Evolutionary conservation across 1,140 invertebrate species (phyloP), one percentile per base, ranked within the genome.

Genomic region (Plodia interpunctella): DNA sequence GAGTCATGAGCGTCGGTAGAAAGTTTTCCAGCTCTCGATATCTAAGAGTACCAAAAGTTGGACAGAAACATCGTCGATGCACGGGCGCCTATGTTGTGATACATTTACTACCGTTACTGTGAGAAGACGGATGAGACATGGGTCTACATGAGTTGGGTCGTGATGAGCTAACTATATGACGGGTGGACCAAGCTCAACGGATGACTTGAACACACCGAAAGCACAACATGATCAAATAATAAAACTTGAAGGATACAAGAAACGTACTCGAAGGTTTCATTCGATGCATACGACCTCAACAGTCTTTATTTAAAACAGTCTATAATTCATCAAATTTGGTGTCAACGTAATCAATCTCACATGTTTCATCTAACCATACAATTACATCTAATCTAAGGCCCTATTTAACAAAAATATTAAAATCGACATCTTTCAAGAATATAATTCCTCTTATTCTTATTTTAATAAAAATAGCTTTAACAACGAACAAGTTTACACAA

Each of bases 61-160:
- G 73, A 77, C 66, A 76, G 73, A 74, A 61, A 72, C 65, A 69
- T 68, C 58, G 72, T 56, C 63, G 66, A 80, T 83, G 79, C 68
- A 83, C 83, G 87, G 87, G 87, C 87, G 87, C 82, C 78, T 87
- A 87, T 72, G 71, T 87, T 89, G 87, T 89, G 87, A 89, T 89
- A 89, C 87, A 87, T 80, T 87, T 87, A 87, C 86, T 88, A 88
- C 78, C 78, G 77, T 74, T 77, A 83, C 71, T 78, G 79, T 86
- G 83, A 83, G 69, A 77, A 86, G 74, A 79, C 78, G 77, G 75
- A 87, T 85, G 80, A 75, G 59, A 65, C 66, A 82, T 84, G 83
- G 76, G 71, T 66, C 82, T 88, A 88, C 70, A 85, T 85, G 83
- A 80, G 74, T 73, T 74, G 72, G 82, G 75, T 76, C 78, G 78